Conservation (phyloP, 2,888 invertebrate species). For the Xanthorhoe spadicearia region DNA sequence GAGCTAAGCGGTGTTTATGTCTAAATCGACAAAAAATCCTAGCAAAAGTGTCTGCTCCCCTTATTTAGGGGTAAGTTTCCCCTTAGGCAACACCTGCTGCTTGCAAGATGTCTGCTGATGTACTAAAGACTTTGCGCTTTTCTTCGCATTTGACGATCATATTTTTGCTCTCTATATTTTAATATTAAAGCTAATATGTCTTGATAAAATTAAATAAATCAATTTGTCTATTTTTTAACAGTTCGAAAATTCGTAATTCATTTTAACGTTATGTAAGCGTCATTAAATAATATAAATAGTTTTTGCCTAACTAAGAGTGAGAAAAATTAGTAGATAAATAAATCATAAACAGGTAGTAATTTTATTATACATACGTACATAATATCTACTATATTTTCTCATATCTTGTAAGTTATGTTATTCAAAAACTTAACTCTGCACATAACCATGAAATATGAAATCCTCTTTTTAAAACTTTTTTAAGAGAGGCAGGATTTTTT, state of each 20-base stretch:
- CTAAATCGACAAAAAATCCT: conserved; percentile 73
- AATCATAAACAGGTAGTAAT: too few species aligned
- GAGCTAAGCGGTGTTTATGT: conserved; percentile 68
- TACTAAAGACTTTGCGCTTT: conserved; percentile 58
- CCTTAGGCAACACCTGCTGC: conserved; percentile 62
- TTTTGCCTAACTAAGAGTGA: too few species aligned
- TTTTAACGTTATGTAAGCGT: too few species aligned
- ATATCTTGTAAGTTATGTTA: too few species aligned
- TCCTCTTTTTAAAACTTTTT: background rate
- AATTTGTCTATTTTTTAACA: too few species aligned
- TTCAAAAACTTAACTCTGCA: background rate
- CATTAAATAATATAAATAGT: too few species aligned
- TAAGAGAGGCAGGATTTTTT: conserved; percentile 21
- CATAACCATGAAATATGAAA: background rate
- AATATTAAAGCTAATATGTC: background rate
- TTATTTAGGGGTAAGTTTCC: conserved; percentile 50
- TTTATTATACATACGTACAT: too few species aligned
- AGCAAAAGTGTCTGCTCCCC: conserved; percentile 49
- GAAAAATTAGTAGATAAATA: too few species aligned
- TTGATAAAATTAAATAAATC: background rate
- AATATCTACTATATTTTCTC: too few species aligned
- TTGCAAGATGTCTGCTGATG: conserved; percentile 60
- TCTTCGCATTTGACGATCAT: conserved; percentile 14
- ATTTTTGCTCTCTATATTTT: conserved; percentile 14
- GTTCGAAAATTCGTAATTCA: too few species aligned